A percentile compares a stretch with the other conserved stretches of the same genome.
Conservation (phyloP, 1,140 invertebrate genomes). For the Leptinotarsa defecta region DNA sequence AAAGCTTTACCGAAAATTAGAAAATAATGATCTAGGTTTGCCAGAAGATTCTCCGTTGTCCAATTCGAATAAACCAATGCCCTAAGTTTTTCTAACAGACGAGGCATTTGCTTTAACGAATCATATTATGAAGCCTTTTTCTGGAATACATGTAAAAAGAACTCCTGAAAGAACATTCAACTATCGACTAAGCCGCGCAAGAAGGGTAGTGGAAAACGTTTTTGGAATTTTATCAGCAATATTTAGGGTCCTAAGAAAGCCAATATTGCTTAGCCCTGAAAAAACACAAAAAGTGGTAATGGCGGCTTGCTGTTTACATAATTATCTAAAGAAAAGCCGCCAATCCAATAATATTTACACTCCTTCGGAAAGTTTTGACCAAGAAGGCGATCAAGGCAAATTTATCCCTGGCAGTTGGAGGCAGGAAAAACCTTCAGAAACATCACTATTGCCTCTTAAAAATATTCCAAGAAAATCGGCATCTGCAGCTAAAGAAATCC, state of each 20-base stretch:
- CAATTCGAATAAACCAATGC: slow-evolving; percentile 1
- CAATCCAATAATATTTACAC: background rate
- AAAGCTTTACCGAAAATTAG: slow-evolving; percentile 35
- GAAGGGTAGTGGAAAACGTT: slow-evolving; percentile 25
- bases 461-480: slow-evolving; percentile 24
- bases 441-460: slow-evolving; percentile 26
- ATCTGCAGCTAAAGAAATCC: slow-evolving; percentile 24
- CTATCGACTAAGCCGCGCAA: slow-evolving; percentile 17
- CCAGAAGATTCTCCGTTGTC: slow-evolving; percentile 25
- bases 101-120: slow-evolving; percentile 26
- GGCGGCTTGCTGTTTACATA: slow-evolving; percentile 15
- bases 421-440: slow-evolving; percentile 16
- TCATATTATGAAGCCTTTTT: slow-evolving; percentile 30
- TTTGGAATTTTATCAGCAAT: slow-evolving; percentile 18
- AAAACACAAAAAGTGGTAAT: slow-evolving; percentile 12
- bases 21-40: slow-evolving; percentile 42
- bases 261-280: background rate
- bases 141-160: slow-evolving; percentile 22
- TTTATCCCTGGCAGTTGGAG: slow-evolving; percentile 27
- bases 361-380: background rate
- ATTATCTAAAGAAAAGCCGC: slow-evolving; percentile 2
- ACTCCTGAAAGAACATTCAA: slow-evolving; percentile 24
- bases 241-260: slow-evolving; percentile 15
- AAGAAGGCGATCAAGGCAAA: background rate
- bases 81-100: slow-evolving; percentile 26